Evolutionary conservation across 2,113 vertebrate genomes (phyloP).

Genomic region (Hymenochirus boettgeri): DNA sequence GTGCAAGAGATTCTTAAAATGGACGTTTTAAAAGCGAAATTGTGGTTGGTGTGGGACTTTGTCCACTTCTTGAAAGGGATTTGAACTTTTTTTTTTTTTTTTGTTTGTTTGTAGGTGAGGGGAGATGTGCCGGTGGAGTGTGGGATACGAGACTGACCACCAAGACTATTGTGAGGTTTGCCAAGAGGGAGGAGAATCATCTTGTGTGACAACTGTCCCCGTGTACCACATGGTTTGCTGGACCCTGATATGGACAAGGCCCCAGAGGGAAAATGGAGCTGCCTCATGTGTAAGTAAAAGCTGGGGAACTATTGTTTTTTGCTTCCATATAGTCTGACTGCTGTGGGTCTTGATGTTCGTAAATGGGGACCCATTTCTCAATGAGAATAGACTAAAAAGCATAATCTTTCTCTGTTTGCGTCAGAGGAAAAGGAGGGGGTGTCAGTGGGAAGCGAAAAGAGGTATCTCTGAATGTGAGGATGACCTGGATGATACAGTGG

Average conservation of each 20-base stretch:
- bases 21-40: not conserved
- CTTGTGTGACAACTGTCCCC: constrained; percentile 93
- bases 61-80: too few species aligned
- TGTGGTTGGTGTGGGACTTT: not conserved
- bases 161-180: constrained; percentile 99
- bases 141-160: constrained; percentile 97
- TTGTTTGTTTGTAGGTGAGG: constrained; percentile 65
- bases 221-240: constrained; percentile 98
- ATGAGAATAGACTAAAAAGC: too few species aligned
- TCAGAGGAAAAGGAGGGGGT: constrained; percentile 97
- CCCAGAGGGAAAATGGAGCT: constrained; percentile 98
- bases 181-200: constrained; percentile 98
- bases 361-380: too few species aligned
- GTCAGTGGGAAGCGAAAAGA: constrained; percentile 96
- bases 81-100: not conserved
- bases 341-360: too few species aligned
- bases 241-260: constrained; percentile 98
- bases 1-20: constrained; percentile 81
- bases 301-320: too few species aligned
- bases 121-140: constrained; percentile 79
- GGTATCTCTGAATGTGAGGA: constrained; percentile 89
- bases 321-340: too few species aligned
- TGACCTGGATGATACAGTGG: constrained; percentile 73
- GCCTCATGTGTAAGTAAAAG: constrained; percentile 97
- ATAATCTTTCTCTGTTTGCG: not conserved